Evolutionary conservation across 2,888 invertebrate species (phyloP).

Genomic region (Sturmia bella): DNA sequence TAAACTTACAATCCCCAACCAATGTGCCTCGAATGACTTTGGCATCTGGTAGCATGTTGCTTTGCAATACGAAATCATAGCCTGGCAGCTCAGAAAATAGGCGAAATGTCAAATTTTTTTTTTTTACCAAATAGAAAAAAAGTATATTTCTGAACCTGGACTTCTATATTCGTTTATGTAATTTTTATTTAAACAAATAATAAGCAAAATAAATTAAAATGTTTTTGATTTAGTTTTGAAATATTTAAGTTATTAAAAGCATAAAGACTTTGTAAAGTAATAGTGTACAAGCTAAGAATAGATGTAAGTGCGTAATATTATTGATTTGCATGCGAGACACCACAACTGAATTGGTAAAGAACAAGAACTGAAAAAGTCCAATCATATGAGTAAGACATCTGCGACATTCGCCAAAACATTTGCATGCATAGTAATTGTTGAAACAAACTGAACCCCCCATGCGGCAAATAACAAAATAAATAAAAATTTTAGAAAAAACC

Average conservation of each 20-base stretch:
- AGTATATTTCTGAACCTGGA: conserved; percentile 35
- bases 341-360: conserved; percentile 3
- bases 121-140: conserved; percentile 37
- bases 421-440: conserved; percentile 25
- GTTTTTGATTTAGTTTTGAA: conserved; percentile 41
- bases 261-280: background rate
- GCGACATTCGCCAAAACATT: conserved; percentile 42
- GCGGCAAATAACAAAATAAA: conserved; percentile 36
- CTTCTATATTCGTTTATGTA: conserved; percentile 57
- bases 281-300: conserved; percentile 7
- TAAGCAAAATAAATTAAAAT: conserved; percentile 42
- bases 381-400: conserved; percentile 47
- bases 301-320: conserved; percentile 47
- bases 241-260: conserved; percentile 12
- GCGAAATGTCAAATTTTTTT: conserved; percentile 36
- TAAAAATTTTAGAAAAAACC: background rate
- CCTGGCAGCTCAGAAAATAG: conserved; percentile 23
- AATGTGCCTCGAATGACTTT: too few relatives aligned
- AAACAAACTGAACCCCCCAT: conserved; percentile 41
- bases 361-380: conserved; percentile 32
- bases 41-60: too few relatives aligned
- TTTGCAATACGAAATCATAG: background rate
- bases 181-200: conserved; percentile 54
- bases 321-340: conserved; percentile 43
- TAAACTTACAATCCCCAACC: too few relatives aligned